Base-by-base conservation (phyloP, 2,888 invertebrate genomes). In the Dione juno region DNA sequence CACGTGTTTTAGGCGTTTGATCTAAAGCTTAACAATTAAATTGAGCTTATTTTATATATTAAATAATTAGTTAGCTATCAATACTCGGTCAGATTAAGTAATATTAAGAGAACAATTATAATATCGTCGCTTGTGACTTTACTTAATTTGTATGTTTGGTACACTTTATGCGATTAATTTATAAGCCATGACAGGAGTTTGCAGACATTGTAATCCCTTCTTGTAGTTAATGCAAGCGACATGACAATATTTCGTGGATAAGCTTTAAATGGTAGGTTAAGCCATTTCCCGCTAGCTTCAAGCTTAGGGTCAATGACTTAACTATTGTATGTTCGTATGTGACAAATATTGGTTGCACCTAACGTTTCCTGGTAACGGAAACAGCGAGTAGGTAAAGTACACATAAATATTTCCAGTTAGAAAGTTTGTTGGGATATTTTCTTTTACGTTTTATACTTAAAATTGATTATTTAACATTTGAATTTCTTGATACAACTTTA, bases 241-340 rank as follows among this genome's bases (percentile, higher is more conserved):
- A 14, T 28, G 59, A 40, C 59, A 67, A 11, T 61, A 68, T 68
- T 68, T 69, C 54, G 68, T 64, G 54, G 45, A 45, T 53, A 48
- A 45, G 28, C 48, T 63, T 69, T 69, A 69, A 69, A 69, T 50
- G 43, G 45, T 37, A 69, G 63, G 54, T 64, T 40, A 57, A 40
- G 63, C 53, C 52, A 35, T 78, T 71, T 82, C 80, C 83, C 84
- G 85, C 83, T 84, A 84, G 75, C 73, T 43, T 16, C 52, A 54
- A 35, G 21, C 45, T 13, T 75, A 75, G 78, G 83, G 84, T 82
- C 85, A 80, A 72, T 76, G 84, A 86, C 85, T 85, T 72, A 78
- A 43, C 76, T 73, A 78, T 82, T 81, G 77, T 78, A 74, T 78
- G 78, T 80, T 76, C 77, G 80, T 81, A 80, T 83, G 83, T 84